These are phyloP conservation scores for Phragmatobia fuliginosa DNA, from an alignment of 2,888 invertebrate genomes.

Conservation along the genomic window DNA sequence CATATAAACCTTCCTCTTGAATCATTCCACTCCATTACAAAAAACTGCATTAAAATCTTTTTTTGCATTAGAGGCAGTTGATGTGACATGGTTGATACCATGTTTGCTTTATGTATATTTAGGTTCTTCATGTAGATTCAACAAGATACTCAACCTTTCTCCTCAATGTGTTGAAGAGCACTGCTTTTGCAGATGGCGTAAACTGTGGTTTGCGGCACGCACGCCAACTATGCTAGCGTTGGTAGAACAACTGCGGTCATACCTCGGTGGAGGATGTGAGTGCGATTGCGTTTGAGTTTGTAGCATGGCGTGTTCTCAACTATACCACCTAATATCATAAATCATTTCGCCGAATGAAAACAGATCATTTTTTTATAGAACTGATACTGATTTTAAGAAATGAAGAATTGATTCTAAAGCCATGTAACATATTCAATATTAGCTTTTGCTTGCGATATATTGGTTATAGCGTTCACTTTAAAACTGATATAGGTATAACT, in stretches of 20 bases:
- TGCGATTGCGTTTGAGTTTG: conserved; percentile 73
- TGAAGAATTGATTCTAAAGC: neutral
- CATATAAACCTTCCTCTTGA: no score
- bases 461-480: no score
- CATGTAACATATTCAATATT: neutral
- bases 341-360: conserved; percentile 29
- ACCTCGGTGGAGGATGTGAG: conserved; percentile 86
- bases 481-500: no score
- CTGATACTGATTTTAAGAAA: neutral
- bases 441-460: no score
- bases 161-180: conserved; percentile 62
- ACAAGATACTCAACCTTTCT: conserved; percentile 29
- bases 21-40: no score
- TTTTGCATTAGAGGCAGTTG: no score
- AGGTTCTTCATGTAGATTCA: conserved; percentile 18
- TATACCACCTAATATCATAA: conserved; percentile 28
- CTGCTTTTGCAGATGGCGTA: conserved; percentile 84
- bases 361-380: conserved; percentile 15
- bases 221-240: conserved; percentile 85
- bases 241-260: conserved; percentile 85
- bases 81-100: neutral
- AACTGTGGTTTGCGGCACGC: conserved; percentile 78
- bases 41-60: no score
- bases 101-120: conserved; percentile 27
- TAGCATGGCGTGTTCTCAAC: conserved; percentile 61